A percentile compares a stretch with the other conserved stretches of the same genome.
Evolutionary conservation across 2,113 vertebrate genomes (phyloP).

Genomic region (Nematolebias whitei): DNA sequence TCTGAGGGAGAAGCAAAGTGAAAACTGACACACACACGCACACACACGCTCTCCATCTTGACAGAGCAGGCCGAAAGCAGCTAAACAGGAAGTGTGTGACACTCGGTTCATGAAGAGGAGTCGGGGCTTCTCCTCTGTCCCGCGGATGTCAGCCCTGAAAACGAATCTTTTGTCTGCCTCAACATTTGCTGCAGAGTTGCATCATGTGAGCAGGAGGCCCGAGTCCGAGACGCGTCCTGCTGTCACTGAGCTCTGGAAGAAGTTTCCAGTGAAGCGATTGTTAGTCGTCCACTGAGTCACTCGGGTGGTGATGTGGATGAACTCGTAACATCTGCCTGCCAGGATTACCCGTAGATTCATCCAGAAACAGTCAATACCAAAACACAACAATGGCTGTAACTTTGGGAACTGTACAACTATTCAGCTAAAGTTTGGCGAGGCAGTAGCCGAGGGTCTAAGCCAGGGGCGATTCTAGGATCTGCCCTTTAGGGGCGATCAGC

Average conservation of each 20-base stretch:
- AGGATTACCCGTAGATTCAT: too few species aligned
- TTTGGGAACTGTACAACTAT: too few species aligned
- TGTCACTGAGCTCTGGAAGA: not conserved
- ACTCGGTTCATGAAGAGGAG: not conserved
- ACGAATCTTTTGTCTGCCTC: not conserved
- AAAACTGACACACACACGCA: constrained; percentile 13
- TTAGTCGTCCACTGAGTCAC: too few species aligned
- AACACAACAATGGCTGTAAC: too few species aligned
- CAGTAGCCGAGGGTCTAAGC: too few species aligned
- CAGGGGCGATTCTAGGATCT: too few species aligned
- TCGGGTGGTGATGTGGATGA: not conserved
- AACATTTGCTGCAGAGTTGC: not conserved
- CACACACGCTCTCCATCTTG: constrained; percentile 1
- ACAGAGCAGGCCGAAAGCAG: constrained; percentile 7
- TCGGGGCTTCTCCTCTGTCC: constrained; percentile 1
- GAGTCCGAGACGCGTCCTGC: not conserved
- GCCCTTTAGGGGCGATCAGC: too few species aligned
- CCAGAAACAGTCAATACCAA: too few species aligned
- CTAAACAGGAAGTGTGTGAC: constrained; percentile 3
- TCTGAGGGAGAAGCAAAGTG: constrained; percentile 36
- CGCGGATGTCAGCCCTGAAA: constrained; percentile 2
- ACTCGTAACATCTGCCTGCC: not conserved
- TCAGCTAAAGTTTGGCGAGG: too few species aligned
- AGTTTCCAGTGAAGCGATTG: not conserved
- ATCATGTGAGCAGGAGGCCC: not conserved